Conservation (phyloP, 1,140 invertebrate genomes). For the Drosophila bifasciata region DNA sequence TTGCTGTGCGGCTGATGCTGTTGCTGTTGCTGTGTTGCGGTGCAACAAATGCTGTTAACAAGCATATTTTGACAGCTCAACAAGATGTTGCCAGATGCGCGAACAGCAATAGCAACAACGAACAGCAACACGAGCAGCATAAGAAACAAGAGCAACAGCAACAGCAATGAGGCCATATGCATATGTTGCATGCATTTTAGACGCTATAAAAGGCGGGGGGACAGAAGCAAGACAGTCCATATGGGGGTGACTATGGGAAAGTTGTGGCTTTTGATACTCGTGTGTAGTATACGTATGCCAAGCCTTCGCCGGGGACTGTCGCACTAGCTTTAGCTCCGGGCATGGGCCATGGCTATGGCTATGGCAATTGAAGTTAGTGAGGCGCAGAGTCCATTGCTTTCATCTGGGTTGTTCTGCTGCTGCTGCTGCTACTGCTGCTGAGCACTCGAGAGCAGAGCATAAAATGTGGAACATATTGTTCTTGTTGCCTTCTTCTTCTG, state of each 20-base stretch:
- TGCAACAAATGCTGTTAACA: constrained; percentile 82
- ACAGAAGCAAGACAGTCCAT: constrained; percentile 51
- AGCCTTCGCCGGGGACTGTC: too few species aligned
- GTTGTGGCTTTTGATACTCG: constrained; percentile 48
- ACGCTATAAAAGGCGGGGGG: constrained; percentile 57
- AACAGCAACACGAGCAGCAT: constrained; percentile 23
- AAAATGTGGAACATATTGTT: constrained; percentile 57
- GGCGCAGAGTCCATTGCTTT: constrained; percentile 67
- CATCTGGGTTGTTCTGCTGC: constrained; percentile 44
- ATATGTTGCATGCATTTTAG: constrained; percentile 64
- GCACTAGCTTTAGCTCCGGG: too few species aligned
- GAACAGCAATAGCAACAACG: constrained; percentile 58
- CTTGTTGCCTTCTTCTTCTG: constrained; percentile 35
- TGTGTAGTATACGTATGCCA: too few species aligned
- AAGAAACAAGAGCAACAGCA: constrained; percentile 15
- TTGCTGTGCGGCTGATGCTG: constrained; percentile 11
- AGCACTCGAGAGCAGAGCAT: constrained; percentile 47
- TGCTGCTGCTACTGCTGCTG: constrained; percentile 22
- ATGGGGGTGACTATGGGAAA: constrained; percentile 51
- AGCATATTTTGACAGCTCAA: constrained; percentile 82
- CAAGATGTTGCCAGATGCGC: constrained; percentile 81
- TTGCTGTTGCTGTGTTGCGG: constrained; percentile 66
- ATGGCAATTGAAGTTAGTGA: constrained; percentile 56
- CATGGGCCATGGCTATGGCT: neutral
- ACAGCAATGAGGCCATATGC: constrained; percentile 58